Percentiles rank a stretch among this genome's conserved stretches.
Conservation (phyloP, 92 coral and sea anemone genomes). For the Metridium senile region DNA sequence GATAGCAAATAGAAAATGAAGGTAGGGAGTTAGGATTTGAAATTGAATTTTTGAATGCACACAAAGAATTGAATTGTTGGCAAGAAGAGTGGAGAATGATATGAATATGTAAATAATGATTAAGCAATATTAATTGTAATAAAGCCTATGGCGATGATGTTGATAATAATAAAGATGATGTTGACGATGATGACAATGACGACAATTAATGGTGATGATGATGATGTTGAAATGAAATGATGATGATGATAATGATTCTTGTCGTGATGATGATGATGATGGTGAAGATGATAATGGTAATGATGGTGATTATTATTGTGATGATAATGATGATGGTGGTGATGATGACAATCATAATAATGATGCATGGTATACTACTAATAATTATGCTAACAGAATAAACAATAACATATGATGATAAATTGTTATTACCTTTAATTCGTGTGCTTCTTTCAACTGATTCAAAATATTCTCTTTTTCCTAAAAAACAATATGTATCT, state of each 20-base stretch:
- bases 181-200: neutral
- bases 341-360: neutral
- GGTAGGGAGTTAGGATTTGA: neutral
- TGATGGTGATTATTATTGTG: neutral
- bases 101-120: neutral
- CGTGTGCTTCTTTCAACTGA: conserved; percentile 56
- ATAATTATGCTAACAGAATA: too few species aligned
- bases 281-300: neutral
- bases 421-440: conserved; percentile 43
- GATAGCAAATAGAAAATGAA: neutral
- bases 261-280: neutral
- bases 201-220: neutral
- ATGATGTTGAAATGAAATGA: neutral
- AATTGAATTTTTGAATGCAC: neutral
- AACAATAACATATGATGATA: neutral
- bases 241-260: neutral
- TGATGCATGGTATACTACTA: too few species aligned
- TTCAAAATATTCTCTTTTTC: conserved; percentile 64
- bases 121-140: neutral
- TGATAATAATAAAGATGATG: neutral
- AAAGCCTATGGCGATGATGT: neutral
- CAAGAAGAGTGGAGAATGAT: neutral
- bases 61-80: neutral
- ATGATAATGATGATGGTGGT: neutral
- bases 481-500: conserved; percentile 22